Base-by-base conservation (phyloP, 2,113 vertebrate genomes). In the Hyperoodon ampullatus region DNA sequence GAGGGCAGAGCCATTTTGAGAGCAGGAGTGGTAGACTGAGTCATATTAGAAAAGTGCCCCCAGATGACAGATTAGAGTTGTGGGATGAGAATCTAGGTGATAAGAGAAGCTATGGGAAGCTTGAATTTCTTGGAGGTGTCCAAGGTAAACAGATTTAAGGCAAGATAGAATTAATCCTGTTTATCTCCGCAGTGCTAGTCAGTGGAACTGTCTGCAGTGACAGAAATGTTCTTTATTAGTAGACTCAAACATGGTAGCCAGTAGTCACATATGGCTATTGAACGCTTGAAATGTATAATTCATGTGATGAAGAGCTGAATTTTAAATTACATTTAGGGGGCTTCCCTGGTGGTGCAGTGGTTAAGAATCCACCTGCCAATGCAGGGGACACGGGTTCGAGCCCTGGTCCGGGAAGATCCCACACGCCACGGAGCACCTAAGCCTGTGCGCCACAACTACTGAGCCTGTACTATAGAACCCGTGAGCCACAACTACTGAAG, bases 241-340 rank as follows among this genome's bases (percentile, higher is more conserved):
- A 72, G 3, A 15, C 50, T 83, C 74, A 82, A 61, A 58, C 88
- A 63, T 55, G 50, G 24, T 87, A 90, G 66, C 28, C 60, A 84
- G 30, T 35, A 77, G 70, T 75, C 60, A 35, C 21, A 39, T 80
- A 65, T 96, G 65, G 39, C 47, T 74, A 6, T 16, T 88, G 91
- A 87, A 72, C 23, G 26, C 30, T 58, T 96, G 80, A 94, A 94
- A 53, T 93, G 83, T 90, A 53, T 53, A 80, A 15, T 58, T 86
- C 60, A 58, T 77, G 33, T 24, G 33, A 96, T 83, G 33, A 92
- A 47, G 18, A 90, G 18, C 81, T 92, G 61, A 82, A 42, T 86
- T 94, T 94, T 82, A 94, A 89, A 18, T 47, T 75, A 30, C 0
- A 0, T 55, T 55, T n/a, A 78, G 53, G 60, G 60, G 23, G 60